phyloP scores from a whole-genome alignment of 92 coral and sea anemone species.

The Porites cylindrica region DNA sequence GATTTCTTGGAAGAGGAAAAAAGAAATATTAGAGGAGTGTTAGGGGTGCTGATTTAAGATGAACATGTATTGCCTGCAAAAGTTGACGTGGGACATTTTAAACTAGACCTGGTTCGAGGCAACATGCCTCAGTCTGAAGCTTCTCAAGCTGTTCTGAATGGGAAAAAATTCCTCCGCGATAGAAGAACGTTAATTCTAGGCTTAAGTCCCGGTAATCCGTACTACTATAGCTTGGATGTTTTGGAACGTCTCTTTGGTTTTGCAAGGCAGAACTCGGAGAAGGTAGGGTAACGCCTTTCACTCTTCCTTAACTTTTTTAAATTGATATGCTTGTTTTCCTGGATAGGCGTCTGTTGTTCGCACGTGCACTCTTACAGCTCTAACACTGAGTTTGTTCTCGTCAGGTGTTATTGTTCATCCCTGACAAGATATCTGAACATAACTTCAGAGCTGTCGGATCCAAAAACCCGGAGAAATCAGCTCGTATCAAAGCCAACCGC shows the following conservation, averaged over 20 bases:
- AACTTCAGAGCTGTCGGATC: constrained; percentile 85
- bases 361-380: no score
- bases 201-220: constrained; percentile 86
- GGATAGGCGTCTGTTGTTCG: no score
- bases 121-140: constrained; percentile 31
- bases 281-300: constrained; percentile 39
- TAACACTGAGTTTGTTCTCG: background rate
- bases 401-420: constrained; percentile 76
- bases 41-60: no score
- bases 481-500: constrained; percentile 71
- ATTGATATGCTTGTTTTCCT: background rate
- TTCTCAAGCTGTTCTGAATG: constrained; percentile 67
- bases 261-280: constrained; percentile 59
- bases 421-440: constrained; percentile 84
- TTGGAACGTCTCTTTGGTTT: constrained; percentile 63
- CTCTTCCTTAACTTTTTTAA: background rate
- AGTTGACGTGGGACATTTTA: background rate
- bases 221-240: constrained; percentile 65
- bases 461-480: constrained; percentile 83
- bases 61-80: background rate
- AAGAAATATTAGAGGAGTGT: background rate
- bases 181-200: constrained; percentile 70
- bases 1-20: background rate
- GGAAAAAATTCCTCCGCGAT: constrained; percentile 54
- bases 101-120: background rate